Evolutionary conservation across 1,140 invertebrate species (phyloP).

Genomic region (Propsilocerus akamusi): DNA sequence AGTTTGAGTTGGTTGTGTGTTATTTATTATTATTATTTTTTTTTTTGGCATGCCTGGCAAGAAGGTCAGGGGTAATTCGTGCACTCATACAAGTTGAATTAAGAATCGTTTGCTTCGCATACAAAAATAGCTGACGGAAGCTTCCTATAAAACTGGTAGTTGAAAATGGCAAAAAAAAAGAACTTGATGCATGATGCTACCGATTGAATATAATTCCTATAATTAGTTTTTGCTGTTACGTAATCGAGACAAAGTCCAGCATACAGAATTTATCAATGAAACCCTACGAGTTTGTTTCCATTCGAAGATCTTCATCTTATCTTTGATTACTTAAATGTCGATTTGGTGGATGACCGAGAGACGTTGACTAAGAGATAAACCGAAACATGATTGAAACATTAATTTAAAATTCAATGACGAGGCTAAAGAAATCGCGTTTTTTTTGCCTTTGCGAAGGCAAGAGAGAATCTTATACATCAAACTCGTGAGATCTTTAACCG

Average conservation of each 20-base stretch:
- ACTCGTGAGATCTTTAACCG: not conserved
- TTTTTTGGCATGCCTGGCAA: no score
- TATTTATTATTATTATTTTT: no score
- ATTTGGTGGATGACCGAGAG: not conserved
- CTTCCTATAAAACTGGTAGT: not conserved
- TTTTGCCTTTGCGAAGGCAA: not conserved
- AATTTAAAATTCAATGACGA: constrained; percentile 2
- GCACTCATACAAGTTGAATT: not conserved
- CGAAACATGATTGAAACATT: not conserved
- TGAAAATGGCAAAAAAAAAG: not conserved
- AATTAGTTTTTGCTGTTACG: no score
- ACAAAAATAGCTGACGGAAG: not conserved
- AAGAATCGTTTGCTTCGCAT: not conserved
- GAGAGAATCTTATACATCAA: not conserved
- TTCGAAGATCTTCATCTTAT: not conserved
- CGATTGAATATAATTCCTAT: not conserved
- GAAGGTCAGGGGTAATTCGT: not conserved
- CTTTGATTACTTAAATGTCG: not conserved
- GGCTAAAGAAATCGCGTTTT: not conserved
- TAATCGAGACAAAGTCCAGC: no score
- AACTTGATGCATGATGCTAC: not conserved
- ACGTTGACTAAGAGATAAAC: not conserved
- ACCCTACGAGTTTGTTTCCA: not conserved
- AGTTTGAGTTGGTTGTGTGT: no score
- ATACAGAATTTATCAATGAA: no score